Percentiles rank a stretch among this genome's conserved stretches.
These are phyloP conservation scores for Sphinx pinastri DNA, from an alignment of 2,888 invertebrate species.

Conservation along the genomic window DNA sequence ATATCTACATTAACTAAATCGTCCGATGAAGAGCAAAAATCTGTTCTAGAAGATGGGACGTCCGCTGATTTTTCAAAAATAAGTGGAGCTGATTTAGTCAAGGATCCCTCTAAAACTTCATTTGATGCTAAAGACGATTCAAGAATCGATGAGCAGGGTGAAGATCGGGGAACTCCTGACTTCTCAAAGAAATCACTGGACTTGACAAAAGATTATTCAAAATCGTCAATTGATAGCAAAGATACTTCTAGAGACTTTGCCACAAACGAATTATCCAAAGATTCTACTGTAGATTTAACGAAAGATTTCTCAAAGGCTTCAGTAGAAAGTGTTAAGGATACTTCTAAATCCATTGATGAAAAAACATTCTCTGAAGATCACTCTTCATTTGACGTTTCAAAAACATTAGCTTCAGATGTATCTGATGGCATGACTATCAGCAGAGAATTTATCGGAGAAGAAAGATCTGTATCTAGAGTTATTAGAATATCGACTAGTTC, in stretches of 20 bases:
- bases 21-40: slow-evolving; percentile 77
- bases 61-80: slow-evolving; percentile 79
- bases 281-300: slow-evolving; percentile 76
- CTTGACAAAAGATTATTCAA: slow-evolving; percentile 78
- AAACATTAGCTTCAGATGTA: slow-evolving; percentile 77
- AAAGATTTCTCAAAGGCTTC: slow-evolving; percentile 79
- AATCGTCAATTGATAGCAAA: slow-evolving; percentile 79
- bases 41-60: slow-evolving; percentile 74
- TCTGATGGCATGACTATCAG: slow-evolving; percentile 73
- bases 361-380: slow-evolving; percentile 80
- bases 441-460: slow-evolving; percentile 72
- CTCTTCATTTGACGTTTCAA: slow-evolving; percentile 78
- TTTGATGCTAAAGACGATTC: slow-evolving; percentile 73
- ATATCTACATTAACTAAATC: slow-evolving; percentile 76
- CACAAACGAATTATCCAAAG: slow-evolving; percentile 78
- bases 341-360: slow-evolving; percentile 76
- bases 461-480: slow-evolving; percentile 65
- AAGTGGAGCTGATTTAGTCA: slow-evolving; percentile 74
- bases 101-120: slow-evolving; percentile 75
- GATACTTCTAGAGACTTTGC: slow-evolving; percentile 80
- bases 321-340: slow-evolving; percentile 76
- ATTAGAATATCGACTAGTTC: slow-evolving; percentile 66
- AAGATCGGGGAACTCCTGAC: slow-evolving; percentile 75
- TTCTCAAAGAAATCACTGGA: slow-evolving; percentile 79
- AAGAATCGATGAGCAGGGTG: slow-evolving; percentile 64